phyloP scores from a whole-genome alignment of 2,888 invertebrate genomes.

The Cheiracanthium punctorium region DNA sequence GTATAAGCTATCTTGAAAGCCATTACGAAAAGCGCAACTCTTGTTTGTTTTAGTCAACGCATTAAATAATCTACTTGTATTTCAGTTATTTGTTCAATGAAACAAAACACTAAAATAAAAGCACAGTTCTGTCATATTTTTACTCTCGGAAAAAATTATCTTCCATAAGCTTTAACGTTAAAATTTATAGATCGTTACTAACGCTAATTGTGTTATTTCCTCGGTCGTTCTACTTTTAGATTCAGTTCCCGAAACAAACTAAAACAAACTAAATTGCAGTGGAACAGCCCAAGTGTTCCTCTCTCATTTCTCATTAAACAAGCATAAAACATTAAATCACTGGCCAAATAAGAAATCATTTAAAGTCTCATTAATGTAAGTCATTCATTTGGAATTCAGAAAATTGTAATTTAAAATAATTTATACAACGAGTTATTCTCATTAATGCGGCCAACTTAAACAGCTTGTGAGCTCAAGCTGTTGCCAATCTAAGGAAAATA shows the following conservation, averaged over 20 bases:
- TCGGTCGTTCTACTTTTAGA: background rate
- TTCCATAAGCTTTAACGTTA: too few relatives aligned
- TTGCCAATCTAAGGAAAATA: background rate
- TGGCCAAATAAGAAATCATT: background rate
- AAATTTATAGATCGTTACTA: too few relatives aligned
- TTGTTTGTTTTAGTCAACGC: too few relatives aligned
- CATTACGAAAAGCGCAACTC: too few relatives aligned
- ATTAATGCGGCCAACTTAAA: background rate
- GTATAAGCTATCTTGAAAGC: too few relatives aligned
- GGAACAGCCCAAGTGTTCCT: background rate
- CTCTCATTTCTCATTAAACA: constrained; percentile 1
- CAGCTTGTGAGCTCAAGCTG: background rate
- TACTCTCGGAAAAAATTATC: too few relatives aligned
- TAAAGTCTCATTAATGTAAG: constrained; percentile 10
- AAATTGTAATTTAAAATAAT: constrained; percentile 15
- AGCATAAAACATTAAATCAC: constrained; percentile 1
- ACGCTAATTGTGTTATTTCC: too few relatives aligned
- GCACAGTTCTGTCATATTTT: too few relatives aligned
- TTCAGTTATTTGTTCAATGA: too few relatives aligned
- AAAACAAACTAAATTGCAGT: too few relatives aligned
- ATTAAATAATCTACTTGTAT: too few relatives aligned
- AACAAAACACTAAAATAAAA: too few relatives aligned
- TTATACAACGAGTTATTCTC: constrained; percentile 13
- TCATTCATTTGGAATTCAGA: constrained; percentile 15
- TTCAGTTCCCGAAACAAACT: background rate